phyloP scores from a whole-genome alignment of 2,113 vertebrate species.

The Hystrix brachyura region DNA sequence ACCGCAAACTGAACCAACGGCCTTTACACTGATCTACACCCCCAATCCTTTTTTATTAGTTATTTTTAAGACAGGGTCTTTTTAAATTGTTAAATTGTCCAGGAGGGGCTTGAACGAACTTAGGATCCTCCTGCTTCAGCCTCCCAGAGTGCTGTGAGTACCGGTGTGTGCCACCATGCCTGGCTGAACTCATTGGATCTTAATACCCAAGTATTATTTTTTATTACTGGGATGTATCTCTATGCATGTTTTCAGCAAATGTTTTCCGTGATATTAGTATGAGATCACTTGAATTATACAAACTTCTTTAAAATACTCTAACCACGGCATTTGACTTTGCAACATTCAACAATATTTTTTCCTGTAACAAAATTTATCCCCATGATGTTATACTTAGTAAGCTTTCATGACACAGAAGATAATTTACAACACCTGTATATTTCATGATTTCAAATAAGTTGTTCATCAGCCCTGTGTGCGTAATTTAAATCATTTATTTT shows the following conservation, averaged over 20 bases:
- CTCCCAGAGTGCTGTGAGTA: background rate
- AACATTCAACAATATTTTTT: background rate
- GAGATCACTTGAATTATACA: slow-evolving; percentile 21
- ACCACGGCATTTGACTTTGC: slow-evolving; percentile 50
- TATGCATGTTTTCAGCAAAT: background rate
- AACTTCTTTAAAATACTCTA: slow-evolving; percentile 24
- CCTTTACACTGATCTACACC: background rate
- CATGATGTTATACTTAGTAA: background rate
- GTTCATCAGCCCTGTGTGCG: background rate
- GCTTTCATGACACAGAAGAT: background rate
- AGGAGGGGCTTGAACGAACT: no score
- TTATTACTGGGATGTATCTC: background rate
- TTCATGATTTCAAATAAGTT: slow-evolving; percentile 48
- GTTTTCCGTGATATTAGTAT: background rate
- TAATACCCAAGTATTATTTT: slow-evolving; percentile 10
- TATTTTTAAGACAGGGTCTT: background rate
- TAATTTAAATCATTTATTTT: background rate
- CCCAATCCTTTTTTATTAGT: background rate
- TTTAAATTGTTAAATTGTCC: background rate
- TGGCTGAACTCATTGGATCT: slow-evolving; percentile 5
- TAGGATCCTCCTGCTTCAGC: background rate
- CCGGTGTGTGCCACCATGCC: background rate
- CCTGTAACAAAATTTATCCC: slow-evolving; percentile 10
- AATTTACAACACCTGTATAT: background rate
- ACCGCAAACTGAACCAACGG: background rate